phyloP scores from a whole-genome alignment of 1,140 invertebrate genomes.

The Ceratosolen fusciceps region DNA sequence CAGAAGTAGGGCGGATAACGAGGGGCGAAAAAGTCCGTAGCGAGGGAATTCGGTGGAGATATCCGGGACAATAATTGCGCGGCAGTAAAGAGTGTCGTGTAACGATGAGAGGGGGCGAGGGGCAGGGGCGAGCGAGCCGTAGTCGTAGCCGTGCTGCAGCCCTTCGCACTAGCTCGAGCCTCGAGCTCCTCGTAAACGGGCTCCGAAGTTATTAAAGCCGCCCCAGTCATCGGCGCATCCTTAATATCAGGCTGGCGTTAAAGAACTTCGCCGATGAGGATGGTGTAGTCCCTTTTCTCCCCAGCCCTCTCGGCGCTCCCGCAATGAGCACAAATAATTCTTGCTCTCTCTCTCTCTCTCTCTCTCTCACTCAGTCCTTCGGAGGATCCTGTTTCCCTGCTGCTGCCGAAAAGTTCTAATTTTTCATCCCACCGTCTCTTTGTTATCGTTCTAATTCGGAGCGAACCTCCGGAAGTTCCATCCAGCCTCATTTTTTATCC shows the following conservation, averaged over 20 bases:
- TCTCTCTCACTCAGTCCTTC: too few species aligned
- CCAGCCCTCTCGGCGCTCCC: background rate
- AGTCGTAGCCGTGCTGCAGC: too few species aligned
- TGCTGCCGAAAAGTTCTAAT: background rate
- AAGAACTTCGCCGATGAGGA: constrained; percentile 42
- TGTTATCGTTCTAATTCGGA: constrained; percentile 16
- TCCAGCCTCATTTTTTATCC: background rate
- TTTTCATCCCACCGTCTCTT: background rate
- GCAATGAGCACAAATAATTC: constrained; percentile 44
- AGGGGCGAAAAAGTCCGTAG: background rate
- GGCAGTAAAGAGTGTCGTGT: too few species aligned
- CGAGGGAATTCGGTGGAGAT: too few species aligned
- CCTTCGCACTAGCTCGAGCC: too few species aligned
- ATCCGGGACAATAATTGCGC: too few species aligned
- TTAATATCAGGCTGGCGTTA: constrained; percentile 41
- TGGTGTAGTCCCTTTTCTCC: background rate
- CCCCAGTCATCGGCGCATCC: constrained; percentile 42
- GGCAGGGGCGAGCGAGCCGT: too few species aligned
- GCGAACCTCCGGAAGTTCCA: background rate
- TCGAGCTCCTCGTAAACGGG: background rate
- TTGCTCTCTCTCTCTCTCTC: too few species aligned
- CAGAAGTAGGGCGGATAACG: background rate
- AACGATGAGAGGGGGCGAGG: too few species aligned
- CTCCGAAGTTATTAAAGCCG: constrained; percentile 44
- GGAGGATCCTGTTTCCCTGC: background rate